Base-by-base conservation (phyloP, 2,888 invertebrate species). In the Protodeltote pygarga region DNA sequence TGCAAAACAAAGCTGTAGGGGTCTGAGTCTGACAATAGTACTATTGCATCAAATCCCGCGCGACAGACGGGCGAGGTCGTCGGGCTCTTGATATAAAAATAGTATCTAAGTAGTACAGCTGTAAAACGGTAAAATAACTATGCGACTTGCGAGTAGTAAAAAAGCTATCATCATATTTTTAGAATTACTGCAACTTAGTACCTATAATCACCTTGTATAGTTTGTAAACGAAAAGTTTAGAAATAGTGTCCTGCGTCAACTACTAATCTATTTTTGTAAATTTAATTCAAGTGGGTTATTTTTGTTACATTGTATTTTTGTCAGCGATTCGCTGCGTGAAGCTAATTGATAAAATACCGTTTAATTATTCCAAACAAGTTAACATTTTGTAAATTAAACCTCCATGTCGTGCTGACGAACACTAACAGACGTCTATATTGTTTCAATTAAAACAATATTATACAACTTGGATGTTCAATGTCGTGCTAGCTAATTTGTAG, bases 1-100 rank as follows among this genome's bases (percentile, higher is more conserved):
- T 79, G 75, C 77, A 69, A 81, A 75, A 78, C 62, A 62, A 69
- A 75, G 65, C 66, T 60, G 68, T 68, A 70, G 77, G 68, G 63
- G 72, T 72, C 66, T 73, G 72, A 84, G n/a, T n/a, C n/a, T n/a
- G n/a, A n/a, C n/a, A n/a, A n/a, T 82, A 83, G 81, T 78, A 66
- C 68, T 60, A 72, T 84, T 85, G 82, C 83, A 79, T 74, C 77
- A 83, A 81, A 77, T 76, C 59, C 73, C 65, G 72, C 71, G 68
- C 70, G 66, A 68, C 72, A 68, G 73, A 70, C 79, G 57, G 70
- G 61, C 83, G 76, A 85, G 84, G 81, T 78, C 79, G 69, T 62
- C 77, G 59, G 58, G 73, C 73, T 71, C 72, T 65, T 71, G 67
- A 71, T 73, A 70, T 68, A 61, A 70, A 71, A 70, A 65, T 68